phyloP scores from a whole-genome alignment of 2,113 vertebrate species.

The Balaeniceps rex region DNA sequence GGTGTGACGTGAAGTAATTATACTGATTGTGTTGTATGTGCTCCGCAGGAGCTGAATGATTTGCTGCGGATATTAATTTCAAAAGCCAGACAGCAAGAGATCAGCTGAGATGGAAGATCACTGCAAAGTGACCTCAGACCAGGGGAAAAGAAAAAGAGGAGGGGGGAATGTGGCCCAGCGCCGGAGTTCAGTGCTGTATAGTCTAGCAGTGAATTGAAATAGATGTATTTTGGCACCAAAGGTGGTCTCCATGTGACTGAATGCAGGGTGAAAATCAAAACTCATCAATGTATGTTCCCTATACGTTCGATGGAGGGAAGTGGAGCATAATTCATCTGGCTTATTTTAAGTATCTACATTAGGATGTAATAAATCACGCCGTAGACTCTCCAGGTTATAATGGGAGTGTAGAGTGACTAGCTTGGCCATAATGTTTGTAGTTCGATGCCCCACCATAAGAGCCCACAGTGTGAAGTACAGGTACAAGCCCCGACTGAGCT shows the following conservation, averaged over 20 bases:
- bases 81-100: constrained; percentile 27
- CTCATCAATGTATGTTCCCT: background rate
- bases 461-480: background rate
- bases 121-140: constrained; percentile 27
- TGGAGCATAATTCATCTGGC: background rate
- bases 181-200: background rate
- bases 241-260: background rate
- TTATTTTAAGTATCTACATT: background rate
- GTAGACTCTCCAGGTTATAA: background rate
- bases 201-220: background rate
- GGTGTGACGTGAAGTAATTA: constrained; percentile 47
- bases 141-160: background rate
- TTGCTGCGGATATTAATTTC: constrained; percentile 46
- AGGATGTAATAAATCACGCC: background rate
- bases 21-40: constrained; percentile 44
- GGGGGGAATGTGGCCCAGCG: background rate
- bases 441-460: background rate
- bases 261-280: background rate
- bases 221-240: background rate
- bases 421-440: background rate
- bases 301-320: background rate
- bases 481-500: background rate
- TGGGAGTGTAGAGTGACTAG: background rate
- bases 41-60: constrained; percentile 1
- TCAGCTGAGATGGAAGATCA: constrained; percentile 32